Percentiles rank a stretch among this genome's conserved stretches.
Evolutionary conservation across 2,888 invertebrate species (phyloP).

Genomic region (Epicampocera succincta): DNA sequence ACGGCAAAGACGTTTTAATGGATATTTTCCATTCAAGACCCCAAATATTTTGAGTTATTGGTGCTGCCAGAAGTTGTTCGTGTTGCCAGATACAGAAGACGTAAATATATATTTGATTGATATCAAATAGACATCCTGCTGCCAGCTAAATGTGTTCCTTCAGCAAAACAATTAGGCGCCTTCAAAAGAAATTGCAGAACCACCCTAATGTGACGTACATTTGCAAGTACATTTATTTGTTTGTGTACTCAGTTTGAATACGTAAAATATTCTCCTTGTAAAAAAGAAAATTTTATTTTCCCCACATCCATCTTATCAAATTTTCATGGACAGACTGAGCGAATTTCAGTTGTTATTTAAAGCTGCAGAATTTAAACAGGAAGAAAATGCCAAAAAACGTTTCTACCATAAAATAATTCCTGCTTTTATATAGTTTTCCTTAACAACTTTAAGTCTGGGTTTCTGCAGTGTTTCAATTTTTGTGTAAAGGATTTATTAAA

Average conservation of each 20-base stretch:
- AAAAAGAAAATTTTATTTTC: slow-evolving; percentile 28
- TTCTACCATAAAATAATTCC: background rate
- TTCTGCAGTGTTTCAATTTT: too few relatives aligned
- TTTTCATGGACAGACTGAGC: background rate
- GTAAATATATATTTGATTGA: too few relatives aligned
- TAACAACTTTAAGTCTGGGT: too few relatives aligned
- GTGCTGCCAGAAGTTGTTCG: too few relatives aligned
- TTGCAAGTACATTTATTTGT: background rate
- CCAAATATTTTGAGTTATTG: too few relatives aligned
- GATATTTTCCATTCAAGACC: too few relatives aligned
- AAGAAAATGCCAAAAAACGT: slow-evolving; percentile 1
- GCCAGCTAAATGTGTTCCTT: too few relatives aligned
- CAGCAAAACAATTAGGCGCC: too few relatives aligned
- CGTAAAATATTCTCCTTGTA: slow-evolving; percentile 5
- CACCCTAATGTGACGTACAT: slow-evolving; percentile 4
- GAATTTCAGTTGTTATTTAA: slow-evolving; percentile 1
- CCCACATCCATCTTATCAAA: background rate
- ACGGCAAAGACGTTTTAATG: too few relatives aligned
- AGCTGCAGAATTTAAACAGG: background rate
- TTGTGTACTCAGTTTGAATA: slow-evolving; percentile 31
- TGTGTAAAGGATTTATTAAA: too few relatives aligned
- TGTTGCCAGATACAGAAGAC: too few relatives aligned
- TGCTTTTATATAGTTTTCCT: background rate
- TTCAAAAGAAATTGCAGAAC: background rate
- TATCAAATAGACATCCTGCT: too few relatives aligned